phyloP scores from a whole-genome alignment of 2,888 invertebrate genomes.

The Copidosoma aretas region DNA sequence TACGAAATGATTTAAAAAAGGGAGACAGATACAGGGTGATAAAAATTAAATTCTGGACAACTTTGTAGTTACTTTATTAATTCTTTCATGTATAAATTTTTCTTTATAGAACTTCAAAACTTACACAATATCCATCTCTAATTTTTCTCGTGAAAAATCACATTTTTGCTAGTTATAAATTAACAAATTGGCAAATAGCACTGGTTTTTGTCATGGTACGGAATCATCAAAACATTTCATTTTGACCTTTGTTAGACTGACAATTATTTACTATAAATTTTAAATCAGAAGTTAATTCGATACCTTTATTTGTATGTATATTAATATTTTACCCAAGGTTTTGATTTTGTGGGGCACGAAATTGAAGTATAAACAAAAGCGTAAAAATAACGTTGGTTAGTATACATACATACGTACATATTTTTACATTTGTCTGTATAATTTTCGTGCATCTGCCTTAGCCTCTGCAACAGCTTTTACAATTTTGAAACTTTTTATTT shows the following conservation, averaged over 20 bases:
- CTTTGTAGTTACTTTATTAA: slow-evolving; percentile 51
- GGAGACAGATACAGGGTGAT: background rate
- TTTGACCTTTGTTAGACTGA: slow-evolving; percentile 22
- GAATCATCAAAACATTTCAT: slow-evolving; percentile 37
- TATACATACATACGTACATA: background rate
- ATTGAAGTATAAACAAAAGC: too few relatives aligned
- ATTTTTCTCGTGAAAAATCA: slow-evolving; percentile 10
- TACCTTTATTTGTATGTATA: too few relatives aligned
- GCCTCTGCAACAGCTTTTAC: too few relatives aligned
- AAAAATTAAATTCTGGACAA: slow-evolving; percentile 46
- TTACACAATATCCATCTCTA: slow-evolving; percentile 49
- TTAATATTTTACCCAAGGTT: too few relatives aligned
- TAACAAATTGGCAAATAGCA: slow-evolving; percentile 7
- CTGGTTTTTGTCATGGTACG: slow-evolving; percentile 45
- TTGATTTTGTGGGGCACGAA: too few relatives aligned
- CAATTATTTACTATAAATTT: slow-evolving; percentile 15
- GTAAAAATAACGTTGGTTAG: too few relatives aligned
- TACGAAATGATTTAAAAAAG: background rate
- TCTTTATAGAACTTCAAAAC: slow-evolving; percentile 48
- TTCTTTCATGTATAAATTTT: slow-evolving; percentile 47
- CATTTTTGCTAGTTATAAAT: background rate
- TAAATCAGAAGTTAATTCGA: slow-evolving; percentile 6
- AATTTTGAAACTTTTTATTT: too few relatives aligned
- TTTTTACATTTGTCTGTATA: slow-evolving; percentile 4
- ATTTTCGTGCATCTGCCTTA: too few relatives aligned